A percentile compares a stretch with the other conserved stretches of the same genome.
Evolutionary conservation across 2,888 invertebrate genomes (phyloP).

Genomic region (Eledone cirrhosa): DNA sequence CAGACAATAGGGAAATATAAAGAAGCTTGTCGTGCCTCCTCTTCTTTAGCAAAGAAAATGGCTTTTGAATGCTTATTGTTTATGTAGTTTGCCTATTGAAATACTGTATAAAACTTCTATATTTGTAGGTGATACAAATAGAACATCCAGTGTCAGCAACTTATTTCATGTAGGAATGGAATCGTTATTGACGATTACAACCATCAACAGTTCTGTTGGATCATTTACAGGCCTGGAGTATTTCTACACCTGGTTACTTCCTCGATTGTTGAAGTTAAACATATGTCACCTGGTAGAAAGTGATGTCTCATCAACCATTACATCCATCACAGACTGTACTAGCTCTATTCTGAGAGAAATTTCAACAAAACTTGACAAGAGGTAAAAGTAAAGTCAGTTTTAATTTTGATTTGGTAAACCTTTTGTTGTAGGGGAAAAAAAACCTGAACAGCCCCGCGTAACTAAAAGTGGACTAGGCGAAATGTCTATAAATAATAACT

Average conservation of each 20-base stretch:
- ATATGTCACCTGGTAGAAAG: background rate
- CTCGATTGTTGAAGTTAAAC: conserved; percentile 1
- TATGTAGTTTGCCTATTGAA: too few species aligned
- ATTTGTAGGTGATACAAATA: background rate
- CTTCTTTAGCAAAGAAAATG: too few species aligned
- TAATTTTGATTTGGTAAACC: too few species aligned
- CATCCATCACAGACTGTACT: background rate
- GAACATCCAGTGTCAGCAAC: background rate
- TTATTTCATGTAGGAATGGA: background rate
- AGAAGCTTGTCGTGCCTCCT: too few species aligned
- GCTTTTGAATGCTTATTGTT: too few species aligned
- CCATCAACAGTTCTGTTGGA: background rate
- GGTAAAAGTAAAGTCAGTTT: background rate
- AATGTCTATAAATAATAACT: too few species aligned
- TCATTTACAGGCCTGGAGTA: background rate
- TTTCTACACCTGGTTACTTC: background rate
- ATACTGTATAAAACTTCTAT: background rate
- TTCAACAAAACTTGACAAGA: background rate
- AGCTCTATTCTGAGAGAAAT: conserved; percentile 5
- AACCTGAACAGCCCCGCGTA: too few species aligned
- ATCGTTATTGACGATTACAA: background rate
- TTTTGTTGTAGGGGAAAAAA: too few species aligned
- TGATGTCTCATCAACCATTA: background rate
- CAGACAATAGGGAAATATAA: too few species aligned
- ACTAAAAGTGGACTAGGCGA: too few species aligned